These are phyloP conservation scores for Blomia tropicalis DNA, from an alignment of 2,888 invertebrate species.

Conservation along the genomic window DNA sequence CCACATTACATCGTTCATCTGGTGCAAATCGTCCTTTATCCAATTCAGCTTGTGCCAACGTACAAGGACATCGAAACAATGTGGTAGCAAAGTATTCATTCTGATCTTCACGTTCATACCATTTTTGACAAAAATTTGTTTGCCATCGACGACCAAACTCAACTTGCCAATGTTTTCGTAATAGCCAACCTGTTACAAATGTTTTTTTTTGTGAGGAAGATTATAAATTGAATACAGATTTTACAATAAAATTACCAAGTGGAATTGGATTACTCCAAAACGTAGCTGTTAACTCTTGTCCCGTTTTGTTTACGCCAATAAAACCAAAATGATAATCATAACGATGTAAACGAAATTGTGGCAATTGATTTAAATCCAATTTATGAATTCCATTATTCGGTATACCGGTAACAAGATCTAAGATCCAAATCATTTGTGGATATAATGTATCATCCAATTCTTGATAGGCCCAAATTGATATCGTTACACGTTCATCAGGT, in stretches of 20 bases:
- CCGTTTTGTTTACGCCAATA: conserved; percentile 67
- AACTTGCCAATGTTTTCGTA: conserved; percentile 69
- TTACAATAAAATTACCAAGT: conserved; percentile 41
- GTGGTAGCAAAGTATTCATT: conserved; percentile 52
- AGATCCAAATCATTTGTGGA: conserved; percentile 65
- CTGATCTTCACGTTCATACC: conserved; percentile 68
- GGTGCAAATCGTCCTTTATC: conserved; percentile 86
- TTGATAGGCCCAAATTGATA: conserved; percentile 69
- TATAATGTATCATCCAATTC: conserved; percentile 42
- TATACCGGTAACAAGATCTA: conserved; percentile 31
- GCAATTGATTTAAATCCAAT: conserved; percentile 46
- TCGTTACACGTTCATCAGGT: conserved; percentile 55
- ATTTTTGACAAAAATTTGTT: conserved; percentile 63
- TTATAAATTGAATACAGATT: neutral
- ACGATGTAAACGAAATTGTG: conserved; percentile 40
- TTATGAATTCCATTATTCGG: conserved; percentile 21
- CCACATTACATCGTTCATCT: conserved; percentile 53
- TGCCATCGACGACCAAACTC: conserved; percentile 62
- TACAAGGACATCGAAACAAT: conserved; percentile 59
- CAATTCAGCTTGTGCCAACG: conserved; percentile 66
- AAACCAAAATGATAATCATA: conserved; percentile 69
- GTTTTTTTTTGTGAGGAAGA: neutral
- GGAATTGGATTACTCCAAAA: conserved; percentile 85
- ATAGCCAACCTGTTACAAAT: conserved; percentile 65
- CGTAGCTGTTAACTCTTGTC: conserved; percentile 48